These are phyloP conservation scores for Caenorhabditis tropicalis DNA, from an alignment of 1,140 invertebrate genomes.

Conservation along the genomic window DNA sequence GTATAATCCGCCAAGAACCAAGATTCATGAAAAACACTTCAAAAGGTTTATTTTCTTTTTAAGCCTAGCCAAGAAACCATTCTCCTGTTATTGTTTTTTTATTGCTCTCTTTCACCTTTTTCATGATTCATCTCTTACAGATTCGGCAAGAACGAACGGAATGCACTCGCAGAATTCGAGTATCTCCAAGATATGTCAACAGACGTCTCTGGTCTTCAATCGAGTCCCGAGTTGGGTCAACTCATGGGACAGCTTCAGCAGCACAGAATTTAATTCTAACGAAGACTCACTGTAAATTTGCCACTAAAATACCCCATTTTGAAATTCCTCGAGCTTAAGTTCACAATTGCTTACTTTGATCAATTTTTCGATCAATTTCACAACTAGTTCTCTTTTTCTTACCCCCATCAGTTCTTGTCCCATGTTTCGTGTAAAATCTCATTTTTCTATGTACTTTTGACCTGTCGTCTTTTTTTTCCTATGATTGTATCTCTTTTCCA, in stretches of 20 bases:
- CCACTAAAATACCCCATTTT: too few relatives aligned
- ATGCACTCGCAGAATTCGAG: conserved; percentile 35
- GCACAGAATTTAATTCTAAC: not conserved
- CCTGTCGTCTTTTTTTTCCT: not conserved
- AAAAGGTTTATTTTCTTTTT: not conserved
- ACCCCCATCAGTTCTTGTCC: not conserved
- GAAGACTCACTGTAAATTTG: too few relatives aligned
- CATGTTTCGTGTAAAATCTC: not conserved
- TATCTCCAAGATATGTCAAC: conserved; percentile 45
- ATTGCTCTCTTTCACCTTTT: too few relatives aligned
- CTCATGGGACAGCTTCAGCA: conserved; percentile 1
- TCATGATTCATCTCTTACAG: conserved; percentile 25
- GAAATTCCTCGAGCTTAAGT: too few relatives aligned
- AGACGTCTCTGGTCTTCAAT: conserved; percentile 38
- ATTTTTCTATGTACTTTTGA: not conserved
- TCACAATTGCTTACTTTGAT: too few relatives aligned
- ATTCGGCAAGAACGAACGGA: conserved; percentile 38
- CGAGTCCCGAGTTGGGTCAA: conserved; percentile 12
- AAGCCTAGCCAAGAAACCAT: not conserved
- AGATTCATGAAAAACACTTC: conserved; percentile 41
- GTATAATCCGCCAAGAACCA: conserved; percentile 39
- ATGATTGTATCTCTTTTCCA: not conserved
- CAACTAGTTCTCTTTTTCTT: not conserved
- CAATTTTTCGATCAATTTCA: not conserved
- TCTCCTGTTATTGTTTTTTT: too few relatives aligned